Evolutionary conservation across 37 sponge, comb jelly and placozoan genomes (phyloP), one percentile per base, ranked within the genome.

Genomic region (Eunapius fragilis): DNA sequence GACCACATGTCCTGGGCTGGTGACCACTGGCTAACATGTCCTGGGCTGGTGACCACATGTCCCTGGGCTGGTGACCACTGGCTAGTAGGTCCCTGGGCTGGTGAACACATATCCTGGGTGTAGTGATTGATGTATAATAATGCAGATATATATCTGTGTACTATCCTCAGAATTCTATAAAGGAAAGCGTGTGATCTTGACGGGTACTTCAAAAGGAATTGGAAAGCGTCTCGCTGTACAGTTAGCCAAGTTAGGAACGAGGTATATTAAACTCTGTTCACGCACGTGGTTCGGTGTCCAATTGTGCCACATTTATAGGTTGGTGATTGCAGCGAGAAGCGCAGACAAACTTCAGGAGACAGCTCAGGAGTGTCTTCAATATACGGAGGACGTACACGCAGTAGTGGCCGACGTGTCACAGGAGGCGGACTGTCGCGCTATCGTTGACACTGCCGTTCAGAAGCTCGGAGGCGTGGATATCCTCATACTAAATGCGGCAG

Each of bases 401-500:
- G 86, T 90, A 70, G 37, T 74, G 31, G 86, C 84, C 31, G 85
- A 85, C 75, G 85, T 90, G 12, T 48, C 73, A 10, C 31, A 76
- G 45, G 90, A 90, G 49, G 77, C 80, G 24, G 90, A 90, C 77
- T 90, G 90, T 70, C 49, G 38, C n/a, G 41, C 38, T 14, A 74
- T 90, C n/a, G 82, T 72, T 13, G 80, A 90, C 7, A 73, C 72
- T 27, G 81, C 86, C 2, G 76, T 85, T 33, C 36, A 74, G 25
- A 68, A 80, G 74, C 81, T 85, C 33, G 90, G 82, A 76, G 86
- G 90, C 2, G n/a, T 90, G 25, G 90, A 90, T 30, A 80, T 90
- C 33, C 76, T 90, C 48, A 90, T 90, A 22, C 75, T 90, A 25
- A 90, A 90, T 80, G 90, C 90, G 32, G 90, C 86, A 0, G 68